These are phyloP conservation scores for Sebastes minor DNA, from an alignment of 2,797 vertebrate genomes.

Conservation along the genomic window DNA sequence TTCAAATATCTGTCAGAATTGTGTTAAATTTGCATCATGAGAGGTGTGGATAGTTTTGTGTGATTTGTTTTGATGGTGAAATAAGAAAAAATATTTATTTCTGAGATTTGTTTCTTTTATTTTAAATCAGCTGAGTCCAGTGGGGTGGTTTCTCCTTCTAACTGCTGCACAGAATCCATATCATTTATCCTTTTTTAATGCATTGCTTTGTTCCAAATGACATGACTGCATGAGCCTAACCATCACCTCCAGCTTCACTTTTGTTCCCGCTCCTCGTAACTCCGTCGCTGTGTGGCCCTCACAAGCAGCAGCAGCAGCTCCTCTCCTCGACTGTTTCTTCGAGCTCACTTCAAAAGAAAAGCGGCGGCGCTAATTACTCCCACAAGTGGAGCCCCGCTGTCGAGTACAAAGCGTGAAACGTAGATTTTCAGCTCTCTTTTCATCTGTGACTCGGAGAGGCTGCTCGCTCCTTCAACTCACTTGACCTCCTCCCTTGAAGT, in stretches of 20 bases:
- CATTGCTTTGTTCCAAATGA: neutral
- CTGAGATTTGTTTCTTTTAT: neutral
- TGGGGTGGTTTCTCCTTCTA: neutral
- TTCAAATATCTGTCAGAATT: too few species aligned
- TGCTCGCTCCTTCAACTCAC: constrained; percentile 37
- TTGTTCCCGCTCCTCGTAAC: neutral
- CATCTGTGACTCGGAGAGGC: constrained; percentile 18
- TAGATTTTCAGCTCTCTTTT: constrained; percentile 36
- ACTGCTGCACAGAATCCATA: neutral
- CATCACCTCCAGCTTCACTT: constrained; percentile 7
- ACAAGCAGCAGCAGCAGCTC: constrained; percentile 6
- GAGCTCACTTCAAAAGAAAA: constrained; percentile 50
- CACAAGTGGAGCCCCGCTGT: constrained; percentile 44
- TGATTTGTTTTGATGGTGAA: too few species aligned
- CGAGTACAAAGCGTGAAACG: constrained; percentile 40
- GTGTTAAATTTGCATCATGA: too few species aligned
- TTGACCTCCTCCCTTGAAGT: constrained; percentile 52
- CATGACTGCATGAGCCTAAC: neutral
- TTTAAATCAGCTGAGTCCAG: neutral
- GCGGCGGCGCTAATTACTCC: constrained; percentile 48
- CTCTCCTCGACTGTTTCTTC: constrained; percentile 22
- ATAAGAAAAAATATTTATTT: too few species aligned
- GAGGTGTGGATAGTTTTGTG: too few species aligned
- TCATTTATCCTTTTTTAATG: neutral
- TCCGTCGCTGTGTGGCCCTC: constrained; percentile 5